A percentile compares a stretch with the other conserved stretches of the same genome.
These are phyloP conservation scores for Hemiscyllium ocellatum DNA, from an alignment of 2,113 vertebrate species.

Conservation along the genomic window DNA sequence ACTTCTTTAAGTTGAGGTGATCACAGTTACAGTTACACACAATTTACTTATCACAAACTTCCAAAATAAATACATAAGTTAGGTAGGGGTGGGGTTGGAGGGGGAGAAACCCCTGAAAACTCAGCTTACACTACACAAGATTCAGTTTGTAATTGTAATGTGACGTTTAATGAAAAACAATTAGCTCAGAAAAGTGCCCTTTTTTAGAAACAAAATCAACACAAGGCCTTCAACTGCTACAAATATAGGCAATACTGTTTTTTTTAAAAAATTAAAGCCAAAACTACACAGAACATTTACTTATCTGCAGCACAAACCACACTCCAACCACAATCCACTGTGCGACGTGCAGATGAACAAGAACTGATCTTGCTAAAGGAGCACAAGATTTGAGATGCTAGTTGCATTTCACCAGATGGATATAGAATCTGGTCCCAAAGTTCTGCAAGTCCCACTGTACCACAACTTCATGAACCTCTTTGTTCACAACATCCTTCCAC, in stretches of 20 bases:
- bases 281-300: not conserved
- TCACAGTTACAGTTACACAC: constrained; percentile 4
- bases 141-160: not conserved
- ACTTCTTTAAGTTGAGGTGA: not conserved
- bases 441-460: not conserved
- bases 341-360: not conserved
- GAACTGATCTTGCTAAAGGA: not conserved
- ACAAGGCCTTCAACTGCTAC: not conserved
- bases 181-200: not conserved
- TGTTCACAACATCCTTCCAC: not conserved
- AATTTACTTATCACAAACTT: not conserved
- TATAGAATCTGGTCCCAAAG: constrained; percentile 1
- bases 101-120: not conserved
- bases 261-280: not conserved
- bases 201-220: not conserved
- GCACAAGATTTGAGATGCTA: not conserved
- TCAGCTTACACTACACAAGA: not conserved
- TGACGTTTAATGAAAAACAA: not conserved
- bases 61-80: constrained; percentile 36
- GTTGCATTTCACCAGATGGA: not conserved
- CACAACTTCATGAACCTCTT: not conserved
- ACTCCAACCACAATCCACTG: not conserved
- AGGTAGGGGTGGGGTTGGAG: not conserved
- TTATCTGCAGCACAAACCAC: not conserved
- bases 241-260: not conserved